Percentiles rank a stretch among this genome's conserved stretches.
Evolutionary conservation across 2,797 vertebrate genomes (phyloP).

Genomic region (Cercopithecus neglectus): DNA sequence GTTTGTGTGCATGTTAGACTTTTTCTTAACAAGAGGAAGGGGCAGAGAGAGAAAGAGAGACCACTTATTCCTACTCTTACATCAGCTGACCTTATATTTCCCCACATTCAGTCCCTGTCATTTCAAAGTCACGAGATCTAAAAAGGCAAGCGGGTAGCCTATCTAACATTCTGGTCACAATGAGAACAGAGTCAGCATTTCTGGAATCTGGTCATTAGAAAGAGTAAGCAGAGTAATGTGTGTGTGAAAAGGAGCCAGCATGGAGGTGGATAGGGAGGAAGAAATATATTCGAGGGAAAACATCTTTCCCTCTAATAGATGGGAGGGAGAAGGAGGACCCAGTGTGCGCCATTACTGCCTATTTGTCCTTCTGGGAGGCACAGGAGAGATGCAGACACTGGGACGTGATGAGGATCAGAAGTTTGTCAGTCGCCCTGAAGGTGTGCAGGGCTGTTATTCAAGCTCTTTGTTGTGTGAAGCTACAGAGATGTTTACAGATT

Average conservation of each 20-base stretch:
- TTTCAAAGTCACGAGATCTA: background rate
- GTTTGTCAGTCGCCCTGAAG: background rate
- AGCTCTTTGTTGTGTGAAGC: background rate
- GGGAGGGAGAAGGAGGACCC: fast-evolving
- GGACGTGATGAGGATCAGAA: background rate
- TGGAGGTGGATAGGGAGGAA: background rate
- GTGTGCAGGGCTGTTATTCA: fast-evolving
- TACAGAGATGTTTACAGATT: background rate
- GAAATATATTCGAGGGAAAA: background rate
- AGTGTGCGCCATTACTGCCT: fast-evolving
- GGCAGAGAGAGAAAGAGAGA: background rate
- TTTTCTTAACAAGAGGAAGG: background rate
- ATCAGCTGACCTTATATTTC: background rate
- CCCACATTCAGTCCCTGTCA: background rate
- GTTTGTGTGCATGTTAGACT: background rate
- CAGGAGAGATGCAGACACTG: background rate
- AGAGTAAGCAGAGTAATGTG: no score
- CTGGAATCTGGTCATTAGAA: background rate
- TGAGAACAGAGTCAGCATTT: background rate
- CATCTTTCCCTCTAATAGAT: no score
- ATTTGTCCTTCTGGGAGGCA: background rate
- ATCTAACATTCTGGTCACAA: background rate
- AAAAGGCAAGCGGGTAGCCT: background rate
- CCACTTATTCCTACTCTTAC: fast-evolving
- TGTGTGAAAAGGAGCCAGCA: background rate